Evolutionary conservation across 2,797 vertebrate genomes (phyloP), one percentile per base, ranked within the genome.

Genomic region (Lates japonicus): DNA sequence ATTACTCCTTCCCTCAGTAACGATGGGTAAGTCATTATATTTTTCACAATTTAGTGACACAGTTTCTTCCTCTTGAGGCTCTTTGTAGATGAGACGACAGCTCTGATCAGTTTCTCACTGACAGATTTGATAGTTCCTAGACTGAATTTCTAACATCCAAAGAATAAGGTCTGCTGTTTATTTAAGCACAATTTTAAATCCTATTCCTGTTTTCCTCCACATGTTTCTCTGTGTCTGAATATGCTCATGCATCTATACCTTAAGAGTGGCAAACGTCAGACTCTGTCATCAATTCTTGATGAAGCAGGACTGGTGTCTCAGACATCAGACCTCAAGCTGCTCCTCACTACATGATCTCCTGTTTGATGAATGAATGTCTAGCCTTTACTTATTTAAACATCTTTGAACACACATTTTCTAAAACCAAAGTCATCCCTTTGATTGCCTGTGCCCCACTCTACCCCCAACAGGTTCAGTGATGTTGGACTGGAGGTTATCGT

Each of bases 401-500:
- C 19, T 81, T 52, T 81, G 35, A 82, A 57, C 54, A 67, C 25
- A 58, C 35, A 22, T 82, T 78, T 78, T 83, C n/a, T 41, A 25
- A 83, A 86, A 75, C 20, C 25, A 52, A 41, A 70, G 46, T 65
- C 77, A 33, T 57, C 58, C 59, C 71, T 88, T 84, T 94, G 87
- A 87, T 89, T 91, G 74, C 70, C 62, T 90, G 77, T 88, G 52
- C 81, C 64, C 78, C 78, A 72, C 82, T 91, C 66, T 90, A 33
- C 80, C 78, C 85, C 93, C 89, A 87, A 80, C 93, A 96, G 95
- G 95, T 92, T 93, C 88, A 80, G 85, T 86, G 86, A 90, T 93
- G 87, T 86, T 90, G 92, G 95, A 93, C 86, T 86, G 93, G 91
- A 92, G 93, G 88, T 83, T 95, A 72, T 92, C 92, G 33, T 94